These are phyloP conservation scores for Cirrhinus mrigala DNA, from an alignment of 2,797 vertebrate genomes.

Conservation along the genomic window DNA sequence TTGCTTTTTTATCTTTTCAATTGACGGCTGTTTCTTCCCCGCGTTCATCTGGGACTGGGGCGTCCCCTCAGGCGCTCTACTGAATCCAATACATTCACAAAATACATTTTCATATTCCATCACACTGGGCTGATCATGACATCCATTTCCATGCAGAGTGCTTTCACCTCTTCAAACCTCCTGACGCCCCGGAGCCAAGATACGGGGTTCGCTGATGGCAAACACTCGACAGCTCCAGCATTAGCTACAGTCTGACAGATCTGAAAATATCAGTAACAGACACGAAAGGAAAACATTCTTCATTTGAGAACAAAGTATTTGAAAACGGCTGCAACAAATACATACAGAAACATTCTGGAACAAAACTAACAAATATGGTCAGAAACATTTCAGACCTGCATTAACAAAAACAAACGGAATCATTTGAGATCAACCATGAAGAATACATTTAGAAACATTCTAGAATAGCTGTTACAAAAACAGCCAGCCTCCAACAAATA, in stretches of 20 bases:
- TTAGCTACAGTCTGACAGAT: not conserved
- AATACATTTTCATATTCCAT: slow-evolving; percentile 56
- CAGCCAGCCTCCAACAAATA: no score
- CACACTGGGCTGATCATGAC: slow-evolving; percentile 45
- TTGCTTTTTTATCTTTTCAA: slow-evolving; percentile 53
- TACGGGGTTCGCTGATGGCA: slow-evolving; percentile 25
- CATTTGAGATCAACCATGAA: no score
- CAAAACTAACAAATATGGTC: not conserved
- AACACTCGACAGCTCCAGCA: slow-evolving; percentile 5
- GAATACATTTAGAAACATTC: not conserved
- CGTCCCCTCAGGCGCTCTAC: slow-evolving; percentile 37
- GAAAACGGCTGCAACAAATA: not conserved
- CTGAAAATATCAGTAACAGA: not conserved
- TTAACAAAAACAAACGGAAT: no score
- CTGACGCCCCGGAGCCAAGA: slow-evolving; percentile 29
- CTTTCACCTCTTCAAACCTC: slow-evolving; percentile 53
- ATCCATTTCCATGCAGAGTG: slow-evolving; percentile 55
- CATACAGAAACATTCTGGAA: not conserved
- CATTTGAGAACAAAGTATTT: not conserved
- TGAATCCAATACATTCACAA: slow-evolving; percentile 41
- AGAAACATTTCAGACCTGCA: no score
- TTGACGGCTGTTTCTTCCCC: slow-evolving; percentile 51
- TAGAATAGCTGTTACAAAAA: not conserved
- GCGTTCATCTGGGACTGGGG: slow-evolving; percentile 34
- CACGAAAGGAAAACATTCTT: not conserved